phyloP scores from a whole-genome alignment of 2,888 invertebrate genomes.

The Cyrtodaria siliqua region DNA sequence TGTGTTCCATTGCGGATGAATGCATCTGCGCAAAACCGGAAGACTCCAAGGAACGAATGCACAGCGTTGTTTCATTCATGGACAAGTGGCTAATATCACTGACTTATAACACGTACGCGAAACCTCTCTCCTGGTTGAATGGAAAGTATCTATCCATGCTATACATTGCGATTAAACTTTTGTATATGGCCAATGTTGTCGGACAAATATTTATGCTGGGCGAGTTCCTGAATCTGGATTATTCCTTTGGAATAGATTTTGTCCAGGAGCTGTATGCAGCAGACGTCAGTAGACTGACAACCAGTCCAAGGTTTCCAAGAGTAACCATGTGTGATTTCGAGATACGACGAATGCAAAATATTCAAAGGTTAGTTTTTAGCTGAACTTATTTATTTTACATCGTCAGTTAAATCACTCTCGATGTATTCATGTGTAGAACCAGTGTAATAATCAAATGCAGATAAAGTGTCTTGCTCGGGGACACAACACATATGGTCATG shows the following conservation, averaged over 20 bases:
- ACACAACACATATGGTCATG: no score
- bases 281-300: conserved; percentile 30
- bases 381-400: no score
- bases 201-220: conserved; percentile 77
- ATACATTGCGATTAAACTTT: conserved; percentile 72
- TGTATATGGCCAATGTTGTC: conserved; percentile 73
- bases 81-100: conserved; percentile 69
- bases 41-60: conserved; percentile 57
- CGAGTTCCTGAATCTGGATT: conserved; percentile 75
- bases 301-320: conserved; percentile 67
- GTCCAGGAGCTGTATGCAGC: conserved; percentile 67
- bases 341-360: conserved; percentile 80
- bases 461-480: no score
- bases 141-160: conserved; percentile 74
- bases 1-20: conserved; percentile 52
- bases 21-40: conserved; percentile 59
- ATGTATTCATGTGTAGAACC: no score
- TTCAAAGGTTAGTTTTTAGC: no score
- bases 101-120: conserved; percentile 6
- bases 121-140: conserved; percentile 77
- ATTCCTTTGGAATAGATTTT: conserved; percentile 76
- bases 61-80: conserved; percentile 63
- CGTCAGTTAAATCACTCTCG: no score
- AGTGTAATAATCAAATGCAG: no score
- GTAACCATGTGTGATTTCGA: conserved; percentile 80